These are phyloP conservation scores for Gymnocheta viridis DNA, from an alignment of 2,888 invertebrate species.

Conservation along the genomic window DNA sequence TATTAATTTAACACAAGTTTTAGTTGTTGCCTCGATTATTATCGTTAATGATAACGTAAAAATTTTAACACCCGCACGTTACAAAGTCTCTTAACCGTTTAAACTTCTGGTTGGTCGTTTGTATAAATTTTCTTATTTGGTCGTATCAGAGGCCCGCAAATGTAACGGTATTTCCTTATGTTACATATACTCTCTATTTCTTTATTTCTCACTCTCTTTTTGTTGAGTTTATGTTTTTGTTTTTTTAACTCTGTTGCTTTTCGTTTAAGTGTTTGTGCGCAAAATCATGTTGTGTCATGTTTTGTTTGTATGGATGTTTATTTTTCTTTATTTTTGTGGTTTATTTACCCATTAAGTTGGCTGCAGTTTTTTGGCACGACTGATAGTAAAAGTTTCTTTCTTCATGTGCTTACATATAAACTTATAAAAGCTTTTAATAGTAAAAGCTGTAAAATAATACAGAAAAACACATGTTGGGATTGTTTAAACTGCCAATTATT, in stretches of 20 bases:
- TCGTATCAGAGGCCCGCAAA: constrained; percentile 41
- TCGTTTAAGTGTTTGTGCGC: constrained; percentile 43
- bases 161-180: constrained; percentile 63
- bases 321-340: constrained; percentile 40
- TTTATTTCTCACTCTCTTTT: constrained; percentile 13
- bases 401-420: constrained; percentile 28
- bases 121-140: constrained; percentile 4
- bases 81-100: constrained; percentile 80
- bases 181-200: constrained; percentile 43
- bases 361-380: constrained; percentile 65
- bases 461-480: constrained; percentile 7
- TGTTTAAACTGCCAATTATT: background rate
- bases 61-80: constrained; percentile 78
- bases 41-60: constrained; percentile 72
- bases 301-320: constrained; percentile 25
- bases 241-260: constrained; percentile 67
- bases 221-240: constrained; percentile 15
- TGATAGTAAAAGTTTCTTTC: constrained; percentile 43
- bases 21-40: constrained; percentile 61
- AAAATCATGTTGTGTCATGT: constrained; percentile 56
- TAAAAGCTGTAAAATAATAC: constrained; percentile 35
- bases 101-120: constrained; percentile 68
- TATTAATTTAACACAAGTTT: constrained; percentile 41
- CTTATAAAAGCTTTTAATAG: constrained; percentile 49
- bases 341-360: constrained; percentile 77